phyloP scores from a whole-genome alignment of 2,113 vertebrate species.

The Alectura lathami region DNA sequence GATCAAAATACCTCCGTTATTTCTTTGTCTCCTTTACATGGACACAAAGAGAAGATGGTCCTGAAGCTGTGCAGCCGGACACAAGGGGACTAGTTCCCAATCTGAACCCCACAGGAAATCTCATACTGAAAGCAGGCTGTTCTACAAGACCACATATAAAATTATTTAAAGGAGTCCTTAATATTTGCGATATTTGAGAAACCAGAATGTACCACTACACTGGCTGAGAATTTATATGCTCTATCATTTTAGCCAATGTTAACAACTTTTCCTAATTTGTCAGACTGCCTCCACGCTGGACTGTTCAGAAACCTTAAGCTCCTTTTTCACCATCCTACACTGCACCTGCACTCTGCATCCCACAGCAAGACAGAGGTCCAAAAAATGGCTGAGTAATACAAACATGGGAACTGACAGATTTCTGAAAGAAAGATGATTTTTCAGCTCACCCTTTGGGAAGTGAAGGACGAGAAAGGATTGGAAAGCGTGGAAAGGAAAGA shows the following conservation, averaged over 20 bases:
- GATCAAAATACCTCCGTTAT: background rate
- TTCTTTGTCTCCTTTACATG: background rate
- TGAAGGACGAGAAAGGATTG: slow-evolving; percentile 90
- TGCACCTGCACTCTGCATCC: background rate
- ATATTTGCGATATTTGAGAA: background rate
- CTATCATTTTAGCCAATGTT: background rate
- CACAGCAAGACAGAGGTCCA: background rate
- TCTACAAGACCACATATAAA: background rate
- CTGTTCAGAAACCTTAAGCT: background rate
- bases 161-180: background rate
- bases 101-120: background rate
- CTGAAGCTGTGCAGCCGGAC: background rate
- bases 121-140: background rate
- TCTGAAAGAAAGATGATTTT: slow-evolving; percentile 39
- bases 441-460: slow-evolving; percentile 90
- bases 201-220: background rate
- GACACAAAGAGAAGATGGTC: background rate
- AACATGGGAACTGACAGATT: background rate
- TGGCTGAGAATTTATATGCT: background rate
- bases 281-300: background rate
- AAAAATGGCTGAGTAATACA: background rate
- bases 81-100: background rate
- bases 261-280: background rate
- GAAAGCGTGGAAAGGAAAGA: slow-evolving; percentile 91
- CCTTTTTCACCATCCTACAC: background rate